These are phyloP conservation scores for Saiga tatarica DNA, from an alignment of 2,113 vertebrate species.

Conservation along the genomic window DNA sequence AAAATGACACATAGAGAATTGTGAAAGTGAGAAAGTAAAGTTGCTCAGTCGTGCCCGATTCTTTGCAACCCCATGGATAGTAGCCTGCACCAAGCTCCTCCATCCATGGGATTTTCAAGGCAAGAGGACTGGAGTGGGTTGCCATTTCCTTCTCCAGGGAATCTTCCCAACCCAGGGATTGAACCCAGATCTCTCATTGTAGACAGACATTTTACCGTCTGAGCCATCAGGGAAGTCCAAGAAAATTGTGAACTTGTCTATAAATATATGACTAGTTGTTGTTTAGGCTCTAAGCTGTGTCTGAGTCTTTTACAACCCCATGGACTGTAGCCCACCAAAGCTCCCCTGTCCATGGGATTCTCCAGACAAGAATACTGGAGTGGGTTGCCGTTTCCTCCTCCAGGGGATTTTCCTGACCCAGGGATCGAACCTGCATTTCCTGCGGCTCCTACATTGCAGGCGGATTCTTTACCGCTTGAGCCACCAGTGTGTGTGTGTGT, in stretches of 20 bases:
- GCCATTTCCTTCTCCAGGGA: too few relatives aligned
- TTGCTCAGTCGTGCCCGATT: too few relatives aligned
- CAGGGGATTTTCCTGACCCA: background rate
- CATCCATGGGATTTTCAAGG: too few relatives aligned
- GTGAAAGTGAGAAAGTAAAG: too few relatives aligned
- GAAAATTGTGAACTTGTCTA: background rate
- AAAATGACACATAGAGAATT: background rate
- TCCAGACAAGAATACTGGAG: background rate
- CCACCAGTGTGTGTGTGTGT: too few relatives aligned
- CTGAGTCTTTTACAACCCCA: background rate
- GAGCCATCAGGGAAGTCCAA: too few relatives aligned
- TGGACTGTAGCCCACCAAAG: background rate
- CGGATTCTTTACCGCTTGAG: background rate
- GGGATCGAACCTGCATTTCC: background rate
- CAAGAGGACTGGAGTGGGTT: too few relatives aligned
- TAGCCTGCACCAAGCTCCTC: too few relatives aligned
- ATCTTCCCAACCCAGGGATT: too few relatives aligned
- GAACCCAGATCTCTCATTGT: too few relatives aligned
- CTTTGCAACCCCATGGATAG: too few relatives aligned
- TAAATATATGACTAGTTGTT: background rate
- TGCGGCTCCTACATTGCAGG: background rate
- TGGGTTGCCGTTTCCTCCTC: background rate
- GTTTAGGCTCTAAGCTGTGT: background rate
- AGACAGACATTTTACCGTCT: too few relatives aligned
- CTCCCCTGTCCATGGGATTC: background rate